These are phyloP conservation scores for Mugil cephalus DNA, from an alignment of 2,113 vertebrate genomes.

Conservation along the genomic window DNA sequence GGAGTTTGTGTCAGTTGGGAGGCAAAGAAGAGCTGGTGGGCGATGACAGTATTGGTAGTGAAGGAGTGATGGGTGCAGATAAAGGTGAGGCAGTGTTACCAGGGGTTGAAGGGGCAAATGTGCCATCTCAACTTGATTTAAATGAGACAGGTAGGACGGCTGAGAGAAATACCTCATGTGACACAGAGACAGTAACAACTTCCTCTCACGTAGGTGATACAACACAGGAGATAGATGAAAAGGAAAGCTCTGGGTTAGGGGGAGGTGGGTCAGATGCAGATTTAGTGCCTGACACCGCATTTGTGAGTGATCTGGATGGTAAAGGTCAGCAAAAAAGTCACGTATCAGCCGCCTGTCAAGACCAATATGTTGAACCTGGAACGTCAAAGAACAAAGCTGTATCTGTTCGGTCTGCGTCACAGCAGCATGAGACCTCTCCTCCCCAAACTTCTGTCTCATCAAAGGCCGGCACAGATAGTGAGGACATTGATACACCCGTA, in stretches of 20 bases:
- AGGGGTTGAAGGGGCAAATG: conserved; percentile 18
- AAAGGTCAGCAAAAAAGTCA: conserved; percentile 53
- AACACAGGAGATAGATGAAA: conserved; percentile 13
- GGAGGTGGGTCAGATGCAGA: conserved; percentile 12
- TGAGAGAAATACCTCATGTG: conserved; percentile 26
- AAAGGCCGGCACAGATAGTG: conserved; percentile 42
- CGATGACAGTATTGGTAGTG: conserved; percentile 30
- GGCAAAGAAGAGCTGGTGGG: conserved; percentile 33
- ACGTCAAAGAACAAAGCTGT: conserved; percentile 29
- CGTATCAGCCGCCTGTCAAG: conserved; percentile 52
- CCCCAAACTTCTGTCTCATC: conserved; percentile 30
- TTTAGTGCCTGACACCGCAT: conserved; percentile 22
- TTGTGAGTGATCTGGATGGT: conserved; percentile 10
- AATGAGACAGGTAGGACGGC: conserved; percentile 26
- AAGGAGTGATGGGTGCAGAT: conserved; percentile 22
- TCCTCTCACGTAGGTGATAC: conserved; percentile 30
- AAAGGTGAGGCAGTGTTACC: conserved; percentile 21
- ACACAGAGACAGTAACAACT: conserved; percentile 7
- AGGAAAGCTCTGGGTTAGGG: conserved; percentile 25
- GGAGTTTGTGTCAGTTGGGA: conserved; percentile 51
- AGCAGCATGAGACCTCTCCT: conserved; percentile 49
- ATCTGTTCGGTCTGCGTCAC: conserved; percentile 50
- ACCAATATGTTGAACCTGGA: conserved; percentile 33
- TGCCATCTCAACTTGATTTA: conserved; percentile 36
- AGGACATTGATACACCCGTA: conserved; percentile 34